Conservation (phyloP, 2,797 vertebrate species). For the Anabacerthia variegaticeps region DNA sequence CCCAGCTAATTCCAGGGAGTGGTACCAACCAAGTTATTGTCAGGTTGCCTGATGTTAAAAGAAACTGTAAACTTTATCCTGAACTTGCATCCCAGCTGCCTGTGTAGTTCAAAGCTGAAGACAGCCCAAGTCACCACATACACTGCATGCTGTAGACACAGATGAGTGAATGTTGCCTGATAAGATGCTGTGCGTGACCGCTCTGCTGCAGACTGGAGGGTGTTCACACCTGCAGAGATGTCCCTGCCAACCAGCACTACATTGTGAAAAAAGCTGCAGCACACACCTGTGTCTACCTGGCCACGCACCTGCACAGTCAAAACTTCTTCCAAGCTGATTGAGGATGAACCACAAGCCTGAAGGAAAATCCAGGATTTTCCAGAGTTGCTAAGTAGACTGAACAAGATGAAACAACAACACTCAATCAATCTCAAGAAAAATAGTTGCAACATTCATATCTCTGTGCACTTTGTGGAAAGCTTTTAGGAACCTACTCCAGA, state of each 20-base stretch:
- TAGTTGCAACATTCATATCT: neutral
- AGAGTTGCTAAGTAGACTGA: neutral
- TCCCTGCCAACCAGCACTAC: neutral
- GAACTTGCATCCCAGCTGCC: neutral
- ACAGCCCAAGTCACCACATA: neutral
- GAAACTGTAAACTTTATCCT: neutral
- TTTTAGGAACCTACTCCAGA: neutral
- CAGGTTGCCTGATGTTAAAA: neutral
- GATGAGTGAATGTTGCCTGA: neutral
- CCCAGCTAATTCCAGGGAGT: neutral
- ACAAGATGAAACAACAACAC: neutral
- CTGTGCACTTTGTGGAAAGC: neutral
- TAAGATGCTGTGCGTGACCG: neutral
- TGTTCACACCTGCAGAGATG: neutral
- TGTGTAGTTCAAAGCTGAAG: neutral
- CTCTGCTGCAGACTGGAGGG: neutral
- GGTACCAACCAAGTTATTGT: neutral
- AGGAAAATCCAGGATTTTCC: neutral
- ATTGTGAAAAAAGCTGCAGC: neutral
- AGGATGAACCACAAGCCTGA: neutral
- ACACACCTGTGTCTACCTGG: neutral
- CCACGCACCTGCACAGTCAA: neutral
- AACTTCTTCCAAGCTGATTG: neutral
- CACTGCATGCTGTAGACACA: neutral
- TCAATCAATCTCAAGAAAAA: neutral